Base-by-base conservation (phyloP, 2,797 vertebrate genomes). In the Lacerta agilis region DNA sequence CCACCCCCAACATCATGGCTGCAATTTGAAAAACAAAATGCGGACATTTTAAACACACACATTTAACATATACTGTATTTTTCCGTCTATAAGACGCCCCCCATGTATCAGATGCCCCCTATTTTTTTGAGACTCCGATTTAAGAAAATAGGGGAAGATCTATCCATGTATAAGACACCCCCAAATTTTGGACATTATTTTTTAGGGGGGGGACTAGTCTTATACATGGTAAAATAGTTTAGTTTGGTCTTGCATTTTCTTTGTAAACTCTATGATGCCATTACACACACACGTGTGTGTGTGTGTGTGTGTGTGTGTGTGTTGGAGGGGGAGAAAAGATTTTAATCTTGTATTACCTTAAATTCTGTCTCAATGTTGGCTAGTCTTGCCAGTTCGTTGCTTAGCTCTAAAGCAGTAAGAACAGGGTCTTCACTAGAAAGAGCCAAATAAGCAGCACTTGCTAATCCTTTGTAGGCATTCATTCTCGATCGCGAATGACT, bases 291-390 rank as follows among this genome's bases (percentile, higher is more conserved):
- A n/a, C n/a, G 11, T 55, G 49, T 55, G 45, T 43, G 41, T 41
- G 10, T 49, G 45, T 49, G 45, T 49, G 45, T 49, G 10, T 49
- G 45, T 49, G 45, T 49, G 10, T 49, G 45, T 49, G 45, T 49
- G n/a, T 36, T 6, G n/a, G 36, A 72, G n/a, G 71, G 71, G n/a
- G 7, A 86, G n/a, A 87, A 86, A 88, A 91, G 89, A 71, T 69
- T 85, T 80, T 33, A 1, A 85, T 2, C 75, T 41, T 71, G 67
- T 82, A 91, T 97, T 96, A 99, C 98, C 98, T 99, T 99, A 95
- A 99, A 99, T 96, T 99, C 98, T 29, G 98, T 99, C 96, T 99
- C 98, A 75, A 99, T 99, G 97, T 99, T 99, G 95, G 98, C 98
- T 87, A 99, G 97, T 78, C 98, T 97, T 92, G 98, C 98, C 86